Percentiles rank a stretch among this genome's conserved stretches.
Evolutionary conservation across 2,797 vertebrate genomes (phyloP).

Genomic region (Falco cherrug): DNA sequence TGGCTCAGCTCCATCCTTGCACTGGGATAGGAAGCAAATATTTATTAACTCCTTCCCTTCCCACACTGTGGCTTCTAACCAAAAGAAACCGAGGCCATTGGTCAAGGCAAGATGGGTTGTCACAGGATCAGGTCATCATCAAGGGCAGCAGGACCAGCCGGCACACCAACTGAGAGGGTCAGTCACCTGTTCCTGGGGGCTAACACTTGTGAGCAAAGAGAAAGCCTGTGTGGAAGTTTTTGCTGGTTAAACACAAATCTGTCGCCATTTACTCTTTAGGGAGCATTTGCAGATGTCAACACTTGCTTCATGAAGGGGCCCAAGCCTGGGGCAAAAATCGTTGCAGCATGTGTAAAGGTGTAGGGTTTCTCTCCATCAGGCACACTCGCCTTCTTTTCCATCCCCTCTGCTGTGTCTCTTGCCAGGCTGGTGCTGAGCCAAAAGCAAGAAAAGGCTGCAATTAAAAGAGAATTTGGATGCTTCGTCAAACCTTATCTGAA

Average conservation of each 20-base stretch:
- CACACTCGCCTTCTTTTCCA: not conserved
- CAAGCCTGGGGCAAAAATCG: not conserved
- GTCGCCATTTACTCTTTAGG: not conserved
- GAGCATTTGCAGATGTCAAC: not conserved
- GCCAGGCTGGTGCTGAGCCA: not conserved
- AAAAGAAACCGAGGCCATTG: not conserved
- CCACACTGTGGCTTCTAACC: not conserved
- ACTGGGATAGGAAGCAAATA: not conserved
- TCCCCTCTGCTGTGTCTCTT: not conserved
- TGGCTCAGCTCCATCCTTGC: not conserved
- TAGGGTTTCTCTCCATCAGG: not conserved
- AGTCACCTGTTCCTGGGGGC: not conserved
- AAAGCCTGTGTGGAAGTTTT: not conserved
- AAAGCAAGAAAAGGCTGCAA: not conserved
- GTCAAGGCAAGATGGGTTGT: not conserved
- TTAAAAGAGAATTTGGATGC: not conserved
- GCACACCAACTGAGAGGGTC: not conserved
- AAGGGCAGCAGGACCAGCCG: not conserved
- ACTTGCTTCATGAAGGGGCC: not conserved
- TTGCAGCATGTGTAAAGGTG: not conserved
- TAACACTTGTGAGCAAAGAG: not conserved
- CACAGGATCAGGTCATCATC: accelerated
- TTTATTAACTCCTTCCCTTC: not conserved
- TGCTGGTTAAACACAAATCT: not conserved
- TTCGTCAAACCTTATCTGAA: not conserved